Evolutionary conservation across 2,113 vertebrate species (phyloP), one percentile per base, ranked within the genome.

Genomic region (Otocyon megalotis): DNA sequence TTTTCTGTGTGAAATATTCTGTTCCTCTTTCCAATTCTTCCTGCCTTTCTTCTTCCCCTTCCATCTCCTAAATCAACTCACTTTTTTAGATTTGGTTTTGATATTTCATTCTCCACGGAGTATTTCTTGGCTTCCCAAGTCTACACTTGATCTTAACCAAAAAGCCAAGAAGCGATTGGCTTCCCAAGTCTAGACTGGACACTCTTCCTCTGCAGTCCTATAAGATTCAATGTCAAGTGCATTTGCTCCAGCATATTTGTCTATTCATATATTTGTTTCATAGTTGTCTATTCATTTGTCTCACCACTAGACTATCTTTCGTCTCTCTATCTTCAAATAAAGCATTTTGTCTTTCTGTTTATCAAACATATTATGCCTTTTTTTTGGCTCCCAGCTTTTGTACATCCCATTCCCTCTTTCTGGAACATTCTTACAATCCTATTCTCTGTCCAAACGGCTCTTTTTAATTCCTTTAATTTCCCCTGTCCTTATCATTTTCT

Each of bases 341-440:
- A 92, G 35, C 8, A 32, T 14, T 24, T 7, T 69, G 28, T 24
- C 13, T 83, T 65, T 90, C 35, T 16, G 6, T 53, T 80, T 5
- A 17, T 88, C 43, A 69, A 37, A 89, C 15, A 28, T 32, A 20
- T 62, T 30, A 48, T 19, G n/a, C 11, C 14, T 15, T 91, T 84
- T 91, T 84, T 79, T 84, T 87, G 13, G 86, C n/a, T 48, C 37
- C 53, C 89, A 67, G 63, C 0, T 76, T 92, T 90, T 88, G 20
- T 12, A 37, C 8, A 77, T 30, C 88, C 32, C 37, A 13, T 54
- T 84, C 26, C 71, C 30, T 93, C 48, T 93, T 80, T 96, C 63
- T 84, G 35, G 26, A 53, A 81, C 11, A 80, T 91, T 81, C 81
- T 69, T 82, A 43, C 3, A 60, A 71, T 43, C 11, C 16, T 82